Conservation (phyloP, 2,888 invertebrate genomes). For the Mamestra brassicae region DNA sequence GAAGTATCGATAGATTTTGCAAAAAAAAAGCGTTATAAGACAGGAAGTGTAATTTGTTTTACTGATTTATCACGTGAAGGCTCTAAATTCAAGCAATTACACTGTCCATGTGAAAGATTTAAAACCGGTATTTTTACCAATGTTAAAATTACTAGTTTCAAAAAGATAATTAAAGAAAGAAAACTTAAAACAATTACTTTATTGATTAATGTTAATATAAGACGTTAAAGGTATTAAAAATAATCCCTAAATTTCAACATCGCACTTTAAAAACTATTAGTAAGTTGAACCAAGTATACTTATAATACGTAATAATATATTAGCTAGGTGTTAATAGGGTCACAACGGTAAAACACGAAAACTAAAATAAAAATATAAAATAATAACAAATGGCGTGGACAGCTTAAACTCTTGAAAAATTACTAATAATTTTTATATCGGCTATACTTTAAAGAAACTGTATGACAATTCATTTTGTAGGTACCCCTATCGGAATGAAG, state of each 20-base stretch:
- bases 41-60: constrained; percentile 47
- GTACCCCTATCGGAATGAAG: constrained; percentile 41
- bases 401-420: constrained; percentile 65
- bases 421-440: constrained; percentile 62
- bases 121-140: background rate
- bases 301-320: constrained; percentile 58
- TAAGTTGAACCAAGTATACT: constrained; percentile 36
- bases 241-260: constrained; percentile 53
- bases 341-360: constrained; percentile 64
- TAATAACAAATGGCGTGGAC: constrained; percentile 66
- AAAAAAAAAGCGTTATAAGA: constrained; percentile 20
- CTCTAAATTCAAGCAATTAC: constrained; percentile 39
- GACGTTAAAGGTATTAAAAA: constrained; percentile 21
- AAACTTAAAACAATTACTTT: constrained; percentile 24
- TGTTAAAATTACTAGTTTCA: background rate
- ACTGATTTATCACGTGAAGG: constrained; percentile 43
- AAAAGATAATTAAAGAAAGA: background rate
- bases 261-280: constrained; percentile 64
- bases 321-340: constrained; percentile 63
- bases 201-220: constrained; percentile 24
- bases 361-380: constrained; percentile 63
- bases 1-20: constrained; percentile 8
- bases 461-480: constrained; percentile 65
- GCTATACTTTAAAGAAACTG: constrained; percentile 58
- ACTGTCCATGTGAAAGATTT: constrained; percentile 23